Evolutionary conservation across 2,113 vertebrate genomes (phyloP).

Genomic region (Proteles cristata): DNA sequence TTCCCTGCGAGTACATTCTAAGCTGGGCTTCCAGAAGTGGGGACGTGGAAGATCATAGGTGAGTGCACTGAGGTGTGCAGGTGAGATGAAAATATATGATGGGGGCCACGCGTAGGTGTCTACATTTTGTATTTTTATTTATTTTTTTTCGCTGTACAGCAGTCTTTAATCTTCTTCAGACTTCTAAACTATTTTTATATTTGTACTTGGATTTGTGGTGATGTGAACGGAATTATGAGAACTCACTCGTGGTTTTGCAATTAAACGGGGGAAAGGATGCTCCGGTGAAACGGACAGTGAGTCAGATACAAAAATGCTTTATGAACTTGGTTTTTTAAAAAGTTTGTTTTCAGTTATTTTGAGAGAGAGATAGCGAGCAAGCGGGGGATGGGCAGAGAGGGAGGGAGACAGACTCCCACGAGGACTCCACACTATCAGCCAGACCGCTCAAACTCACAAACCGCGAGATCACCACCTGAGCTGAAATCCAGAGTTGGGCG

Average conservation of each 20-base stretch:
- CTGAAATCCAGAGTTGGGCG: no score
- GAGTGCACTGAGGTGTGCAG: neutral
- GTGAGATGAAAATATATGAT: neutral
- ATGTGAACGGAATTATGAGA: neutral
- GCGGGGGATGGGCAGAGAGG: no score
- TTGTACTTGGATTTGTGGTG: neutral
- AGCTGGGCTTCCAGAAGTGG: neutral
- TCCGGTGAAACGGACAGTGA: neutral
- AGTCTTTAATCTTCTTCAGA: neutral
- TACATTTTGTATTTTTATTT: neutral
- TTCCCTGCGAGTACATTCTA: neutral
- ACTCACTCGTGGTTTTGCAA: neutral
- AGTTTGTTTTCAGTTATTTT: no score
- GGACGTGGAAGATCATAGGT: neutral
- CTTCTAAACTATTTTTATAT: neutral
- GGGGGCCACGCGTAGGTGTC: neutral
- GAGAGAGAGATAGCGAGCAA: no score
- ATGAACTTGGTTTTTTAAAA: neutral
- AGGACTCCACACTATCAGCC: no score
- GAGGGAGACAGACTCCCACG: no score
- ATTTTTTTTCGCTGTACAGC: neutral
- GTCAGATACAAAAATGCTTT: slow-evolving; percentile 21
- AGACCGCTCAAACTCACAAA: no score
- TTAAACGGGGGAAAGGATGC: neutral
- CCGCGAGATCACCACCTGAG: no score